Conservation (phyloP, 2,113 vertebrate genomes). For the Argyrosomus japonicus region DNA sequence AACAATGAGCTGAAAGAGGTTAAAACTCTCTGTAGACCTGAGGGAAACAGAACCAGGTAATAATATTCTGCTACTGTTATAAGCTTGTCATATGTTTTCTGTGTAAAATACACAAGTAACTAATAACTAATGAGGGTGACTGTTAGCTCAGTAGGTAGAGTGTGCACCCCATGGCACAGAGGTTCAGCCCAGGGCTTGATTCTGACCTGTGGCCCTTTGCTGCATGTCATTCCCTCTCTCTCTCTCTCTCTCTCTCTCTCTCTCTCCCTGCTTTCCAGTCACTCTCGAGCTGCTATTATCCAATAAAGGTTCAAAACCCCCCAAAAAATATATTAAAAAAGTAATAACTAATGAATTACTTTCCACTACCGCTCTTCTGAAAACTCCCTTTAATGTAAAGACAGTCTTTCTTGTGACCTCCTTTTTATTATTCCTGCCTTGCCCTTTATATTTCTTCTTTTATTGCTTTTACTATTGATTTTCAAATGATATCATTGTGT, state of each 20-base stretch:
- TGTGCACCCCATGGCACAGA: no score
- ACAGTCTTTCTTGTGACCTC: not conserved
- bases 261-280: no score
- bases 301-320: no score
- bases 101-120: not conserved
- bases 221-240: no score
- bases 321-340: no score
- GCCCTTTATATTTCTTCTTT: not conserved
- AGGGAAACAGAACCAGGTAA: not conserved
- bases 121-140: not conserved
- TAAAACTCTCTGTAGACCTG: not conserved
- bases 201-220: no score
- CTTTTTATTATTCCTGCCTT: not conserved
- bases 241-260: no score
- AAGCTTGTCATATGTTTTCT: not conserved
- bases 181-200: no score
- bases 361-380: not conserved
- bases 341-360: not conserved
- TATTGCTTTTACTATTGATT: slow-evolving; percentile 14
- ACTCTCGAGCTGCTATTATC: no score
- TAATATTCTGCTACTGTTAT: not conserved
- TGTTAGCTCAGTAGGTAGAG: no score
- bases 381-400: not conserved
- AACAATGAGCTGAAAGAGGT: not conserved
- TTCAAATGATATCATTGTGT: not conserved